Evolutionary conservation across 2,113 vertebrate species (phyloP).

Genomic region (Xiphophorus hellerii): DNA sequence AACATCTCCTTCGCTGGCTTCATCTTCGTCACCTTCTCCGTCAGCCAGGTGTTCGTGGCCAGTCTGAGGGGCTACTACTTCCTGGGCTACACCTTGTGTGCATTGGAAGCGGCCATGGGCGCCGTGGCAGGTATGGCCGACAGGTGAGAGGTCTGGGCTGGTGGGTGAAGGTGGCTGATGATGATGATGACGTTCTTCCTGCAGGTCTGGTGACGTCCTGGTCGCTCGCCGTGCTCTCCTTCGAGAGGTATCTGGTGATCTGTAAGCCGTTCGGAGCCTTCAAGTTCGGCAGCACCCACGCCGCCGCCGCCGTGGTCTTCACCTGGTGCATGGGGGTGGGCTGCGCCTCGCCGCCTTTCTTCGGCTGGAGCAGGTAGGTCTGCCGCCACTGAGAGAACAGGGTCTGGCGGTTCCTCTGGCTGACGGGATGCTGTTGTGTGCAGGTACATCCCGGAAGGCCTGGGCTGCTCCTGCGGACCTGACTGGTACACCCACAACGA

Average conservation of each 20-base stretch:
- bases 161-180: neutral
- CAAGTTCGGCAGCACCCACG: slow-evolving; percentile 80
- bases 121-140: slow-evolving; percentile 48
- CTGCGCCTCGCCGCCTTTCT: slow-evolving; percentile 82
- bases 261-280: slow-evolving; percentile 87
- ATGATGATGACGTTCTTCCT: neutral
- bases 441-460: slow-evolving; percentile 82
- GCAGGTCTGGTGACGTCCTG: slow-evolving; percentile 79
- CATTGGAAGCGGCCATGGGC: slow-evolving; percentile 78
- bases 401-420: neutral
- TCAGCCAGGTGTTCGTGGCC: slow-evolving; percentile 81
- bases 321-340: slow-evolving; percentile 81
- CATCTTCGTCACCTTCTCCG: slow-evolving; percentile 78
- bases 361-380: slow-evolving; percentile 87
- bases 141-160: slow-evolving; percentile 29
- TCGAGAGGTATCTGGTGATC: slow-evolving; percentile 85
- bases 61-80: slow-evolving; percentile 82
- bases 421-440: neutral
- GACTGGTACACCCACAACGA: slow-evolving; percentile 86
- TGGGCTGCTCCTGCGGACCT: slow-evolving; percentile 86
- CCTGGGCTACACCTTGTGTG: slow-evolving; percentile 79
- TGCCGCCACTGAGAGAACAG: neutral
- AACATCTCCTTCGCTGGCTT: slow-evolving; percentile 82
- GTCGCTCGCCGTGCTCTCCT: slow-evolving; percentile 86
- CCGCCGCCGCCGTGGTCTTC: slow-evolving; percentile 72